Percentiles rank a stretch among this genome's conserved stretches.
phyloP scores from a whole-genome alignment of 2,888 invertebrate genomes.

The Rhaphigaster nebulosa region DNA sequence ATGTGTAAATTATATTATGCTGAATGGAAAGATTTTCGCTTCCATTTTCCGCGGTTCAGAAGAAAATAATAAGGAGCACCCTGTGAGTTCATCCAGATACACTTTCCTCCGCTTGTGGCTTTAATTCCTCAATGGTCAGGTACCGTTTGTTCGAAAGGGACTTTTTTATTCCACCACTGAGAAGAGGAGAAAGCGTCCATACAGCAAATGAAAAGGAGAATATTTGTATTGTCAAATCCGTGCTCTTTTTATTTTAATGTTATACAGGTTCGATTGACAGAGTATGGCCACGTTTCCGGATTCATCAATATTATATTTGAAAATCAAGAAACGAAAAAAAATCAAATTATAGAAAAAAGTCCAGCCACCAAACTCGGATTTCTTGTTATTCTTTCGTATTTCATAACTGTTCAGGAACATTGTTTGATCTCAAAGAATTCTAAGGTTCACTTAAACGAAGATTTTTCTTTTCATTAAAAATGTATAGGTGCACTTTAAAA shows the following conservation, averaged over 20 bases:
- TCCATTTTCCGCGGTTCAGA: too few species aligned
- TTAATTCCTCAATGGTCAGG: conserved; percentile 25
- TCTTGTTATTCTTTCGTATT: too few species aligned
- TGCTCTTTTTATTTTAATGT: background rate
- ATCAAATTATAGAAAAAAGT: too few species aligned
- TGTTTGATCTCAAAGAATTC: too few species aligned
- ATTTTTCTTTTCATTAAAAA: too few species aligned
- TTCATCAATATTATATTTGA: too few species aligned
- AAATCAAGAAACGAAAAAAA: background rate
- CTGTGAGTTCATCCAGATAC: background rate
- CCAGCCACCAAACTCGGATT: too few species aligned
- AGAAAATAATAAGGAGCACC: too few species aligned
- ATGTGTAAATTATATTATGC: background rate
- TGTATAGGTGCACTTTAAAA: too few species aligned
- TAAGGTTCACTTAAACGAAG: too few species aligned
- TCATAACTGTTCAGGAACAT: too few species aligned
- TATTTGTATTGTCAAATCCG: background rate
- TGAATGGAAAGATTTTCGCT: too few species aligned
- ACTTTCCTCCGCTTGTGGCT: background rate
- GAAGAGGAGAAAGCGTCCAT: background rate
- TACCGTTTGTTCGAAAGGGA: background rate
- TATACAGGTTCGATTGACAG: background rate
- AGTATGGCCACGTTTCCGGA: background rate
- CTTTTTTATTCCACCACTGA: background rate
- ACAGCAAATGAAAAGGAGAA: background rate